A percentile compares a stretch with the other conserved stretches of the same genome.
Evolutionary conservation across 35 echinoderm and acorn worm genomes (phyloP).

Genomic region (Acanthaster planci): DNA sequence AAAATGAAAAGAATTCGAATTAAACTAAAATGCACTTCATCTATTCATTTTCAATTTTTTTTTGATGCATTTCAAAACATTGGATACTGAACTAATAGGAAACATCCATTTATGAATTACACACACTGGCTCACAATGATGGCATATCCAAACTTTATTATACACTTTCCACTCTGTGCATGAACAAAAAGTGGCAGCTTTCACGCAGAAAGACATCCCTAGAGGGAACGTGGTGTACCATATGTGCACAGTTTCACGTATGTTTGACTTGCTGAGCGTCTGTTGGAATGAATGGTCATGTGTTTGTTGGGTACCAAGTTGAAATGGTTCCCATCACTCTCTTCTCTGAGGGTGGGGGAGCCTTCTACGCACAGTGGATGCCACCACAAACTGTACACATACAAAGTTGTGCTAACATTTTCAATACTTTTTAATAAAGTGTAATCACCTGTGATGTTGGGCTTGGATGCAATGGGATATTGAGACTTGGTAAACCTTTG

Average conservation of each 20-base stretch:
- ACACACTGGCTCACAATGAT: no score
- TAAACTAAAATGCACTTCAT: no score
- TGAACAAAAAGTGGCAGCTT: background rate
- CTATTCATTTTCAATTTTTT: no score
- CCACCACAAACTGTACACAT: background rate
- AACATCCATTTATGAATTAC: no score
- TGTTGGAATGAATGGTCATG: background rate
- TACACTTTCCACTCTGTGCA: no score
- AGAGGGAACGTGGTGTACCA: background rate
- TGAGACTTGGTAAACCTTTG: slow-evolving; percentile 19
- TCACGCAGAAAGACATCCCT: background rate
- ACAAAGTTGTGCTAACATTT: background rate
- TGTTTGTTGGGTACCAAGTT: background rate
- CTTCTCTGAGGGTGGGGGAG: background rate
- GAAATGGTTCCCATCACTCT: background rate
- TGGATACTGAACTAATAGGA: no score
- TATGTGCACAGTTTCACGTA: no score
- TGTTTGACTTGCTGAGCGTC: no score
- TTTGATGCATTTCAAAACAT: no score
- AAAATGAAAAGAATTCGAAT: no score
- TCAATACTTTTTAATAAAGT: background rate
- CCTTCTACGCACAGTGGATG: background rate
- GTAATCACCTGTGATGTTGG: slow-evolving; percentile 58
- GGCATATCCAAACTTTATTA: no score
- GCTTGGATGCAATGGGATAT: background rate